A percentile compares a stretch with the other conserved stretches of the same genome.
Evolutionary conservation across 2,888 invertebrate genomes (phyloP).

Genomic region (Thera obeliscata): DNA sequence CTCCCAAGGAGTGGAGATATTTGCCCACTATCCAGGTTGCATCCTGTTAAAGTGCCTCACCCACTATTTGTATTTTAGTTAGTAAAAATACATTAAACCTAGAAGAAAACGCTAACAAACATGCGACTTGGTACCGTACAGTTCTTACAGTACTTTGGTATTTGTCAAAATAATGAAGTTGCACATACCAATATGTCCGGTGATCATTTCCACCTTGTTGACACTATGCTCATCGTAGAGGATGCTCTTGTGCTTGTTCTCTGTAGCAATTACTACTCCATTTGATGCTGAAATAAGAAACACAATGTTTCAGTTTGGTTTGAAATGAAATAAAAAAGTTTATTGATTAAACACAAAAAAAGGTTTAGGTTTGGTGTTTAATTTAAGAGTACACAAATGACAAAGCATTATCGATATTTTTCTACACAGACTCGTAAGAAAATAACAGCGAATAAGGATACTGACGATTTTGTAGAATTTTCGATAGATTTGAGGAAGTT

Average conservation of each 20-base stretch:
- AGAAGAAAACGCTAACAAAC: no score
- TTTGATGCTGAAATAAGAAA: constrained; percentile 90
- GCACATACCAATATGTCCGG: constrained; percentile 87
- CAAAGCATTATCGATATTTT: constrained; percentile 16
- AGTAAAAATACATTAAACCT: no score
- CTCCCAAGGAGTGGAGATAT: no score
- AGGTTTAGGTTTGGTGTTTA: no score
- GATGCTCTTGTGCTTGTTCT: constrained; percentile 99
- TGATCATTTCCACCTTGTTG: constrained; percentile 97
- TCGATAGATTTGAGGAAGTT: background rate
- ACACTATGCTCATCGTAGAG: constrained; percentile 98
- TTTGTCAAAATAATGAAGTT: background rate
- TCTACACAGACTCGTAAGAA: background rate
- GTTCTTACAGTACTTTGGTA: no score
- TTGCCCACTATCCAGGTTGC: no score
- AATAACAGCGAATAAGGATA: background rate
- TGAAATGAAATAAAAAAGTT: no score
- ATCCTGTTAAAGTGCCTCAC: no score
- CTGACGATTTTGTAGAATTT: background rate
- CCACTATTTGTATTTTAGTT: no score
- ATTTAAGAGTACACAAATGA: constrained; percentile 4
- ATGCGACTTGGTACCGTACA: no score
- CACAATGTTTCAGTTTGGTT: background rate
- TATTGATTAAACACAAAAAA: no score
- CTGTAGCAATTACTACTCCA: constrained; percentile 99